phyloP scores from a whole-genome alignment of 2,888 invertebrate genomes.

The Byasa hedistus region DNA sequence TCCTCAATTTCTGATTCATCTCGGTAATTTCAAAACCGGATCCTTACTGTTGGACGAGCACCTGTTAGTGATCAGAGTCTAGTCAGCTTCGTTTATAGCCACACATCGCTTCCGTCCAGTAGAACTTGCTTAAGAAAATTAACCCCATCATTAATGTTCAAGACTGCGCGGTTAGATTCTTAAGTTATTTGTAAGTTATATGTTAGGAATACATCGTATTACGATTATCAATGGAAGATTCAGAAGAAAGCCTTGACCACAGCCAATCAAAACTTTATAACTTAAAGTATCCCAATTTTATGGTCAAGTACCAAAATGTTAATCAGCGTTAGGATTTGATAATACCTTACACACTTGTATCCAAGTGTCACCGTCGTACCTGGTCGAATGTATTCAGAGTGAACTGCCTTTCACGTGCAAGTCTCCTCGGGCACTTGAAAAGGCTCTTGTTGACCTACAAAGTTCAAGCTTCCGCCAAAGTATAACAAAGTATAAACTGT shows the following conservation, averaged over 20 bases:
- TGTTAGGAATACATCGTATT: too few relatives aligned
- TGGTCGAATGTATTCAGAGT: slow-evolving; percentile 15
- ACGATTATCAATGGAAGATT: too few relatives aligned
- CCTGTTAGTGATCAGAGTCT: too few relatives aligned
- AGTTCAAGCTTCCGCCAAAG: slow-evolving; percentile 23
- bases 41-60: background rate
- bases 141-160: too few relatives aligned
- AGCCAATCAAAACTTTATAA: too few relatives aligned
- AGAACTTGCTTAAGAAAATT: too few relatives aligned
- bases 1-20: slow-evolving; percentile 2
- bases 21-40: background rate
- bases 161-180: too few relatives aligned
- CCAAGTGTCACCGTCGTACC: slow-evolving; percentile 9
- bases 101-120: too few relatives aligned
- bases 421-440: slow-evolving; percentile 22
- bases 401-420: slow-evolving; percentile 17
- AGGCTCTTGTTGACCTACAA: slow-evolving; percentile 30
- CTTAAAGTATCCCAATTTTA: slow-evolving; percentile 33
- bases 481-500: slow-evolving; percentile 18
- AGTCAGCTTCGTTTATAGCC: too few relatives aligned
- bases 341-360: slow-evolving; percentile 23
- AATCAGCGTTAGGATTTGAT: slow-evolving; percentile 21
- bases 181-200: too few relatives aligned
- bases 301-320: slow-evolving; percentile 2
- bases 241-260: too few relatives aligned